phyloP scores from a whole-genome alignment of 2,113 vertebrate species.

The Micromys minutus region DNA sequence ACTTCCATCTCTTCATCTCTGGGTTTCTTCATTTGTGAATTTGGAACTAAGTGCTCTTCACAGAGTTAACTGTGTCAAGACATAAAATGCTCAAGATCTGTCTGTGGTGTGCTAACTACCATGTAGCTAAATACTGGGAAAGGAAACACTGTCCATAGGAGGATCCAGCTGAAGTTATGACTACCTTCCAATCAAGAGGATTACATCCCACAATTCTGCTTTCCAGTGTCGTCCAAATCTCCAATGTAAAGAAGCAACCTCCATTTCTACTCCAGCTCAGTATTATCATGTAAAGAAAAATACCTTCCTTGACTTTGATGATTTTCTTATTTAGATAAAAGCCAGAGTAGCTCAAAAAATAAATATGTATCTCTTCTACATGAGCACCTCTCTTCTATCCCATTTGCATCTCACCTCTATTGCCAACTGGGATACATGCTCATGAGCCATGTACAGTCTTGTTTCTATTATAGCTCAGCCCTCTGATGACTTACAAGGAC shows the following conservation, averaged over 20 bases:
- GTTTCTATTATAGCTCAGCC: not conserved
- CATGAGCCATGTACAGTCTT: not conserved
- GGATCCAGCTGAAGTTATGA: not conserved
- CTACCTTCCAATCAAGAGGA: not conserved
- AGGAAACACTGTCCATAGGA: not conserved
- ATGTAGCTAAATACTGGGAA: not conserved
- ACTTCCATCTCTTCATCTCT: not conserved
- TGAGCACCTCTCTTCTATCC: not conserved
- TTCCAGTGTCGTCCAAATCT: not conserved
- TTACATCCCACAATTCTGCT: slow-evolving; percentile 13
- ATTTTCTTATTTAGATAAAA: slow-evolving; percentile 11
- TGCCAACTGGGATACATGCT: not conserved
- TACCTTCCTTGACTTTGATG: not conserved
- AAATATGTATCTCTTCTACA: not conserved
- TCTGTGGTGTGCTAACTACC: not conserved
- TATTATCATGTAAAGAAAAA: not conserved
- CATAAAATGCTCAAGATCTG: not conserved
- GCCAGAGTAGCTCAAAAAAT: not conserved
- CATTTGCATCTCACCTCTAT: not conserved
- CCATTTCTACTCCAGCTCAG: not conserved
- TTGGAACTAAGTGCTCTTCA: not conserved
- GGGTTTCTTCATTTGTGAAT: not conserved
- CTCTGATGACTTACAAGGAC: not conserved
- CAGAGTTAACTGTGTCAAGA: not conserved
- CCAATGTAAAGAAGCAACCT: not conserved